Conservation (phyloP, 2,888 invertebrate genomes). For the Phalera bucephala region DNA sequence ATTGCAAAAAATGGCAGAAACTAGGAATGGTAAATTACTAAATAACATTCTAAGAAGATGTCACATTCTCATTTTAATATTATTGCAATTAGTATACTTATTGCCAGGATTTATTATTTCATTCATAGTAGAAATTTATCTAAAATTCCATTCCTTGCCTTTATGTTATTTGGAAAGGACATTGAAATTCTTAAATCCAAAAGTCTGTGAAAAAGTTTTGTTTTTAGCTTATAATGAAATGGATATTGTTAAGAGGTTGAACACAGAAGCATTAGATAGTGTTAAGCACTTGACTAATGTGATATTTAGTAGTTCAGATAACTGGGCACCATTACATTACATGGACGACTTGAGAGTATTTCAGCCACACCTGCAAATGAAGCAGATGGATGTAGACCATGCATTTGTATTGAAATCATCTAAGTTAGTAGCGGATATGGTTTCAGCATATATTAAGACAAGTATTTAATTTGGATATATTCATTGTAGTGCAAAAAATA, state of each 20-base stretch:
- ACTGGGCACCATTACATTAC: constrained; percentile 91
- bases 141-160: constrained; percentile 78
- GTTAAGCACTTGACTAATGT: constrained; percentile 83
- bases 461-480: no score
- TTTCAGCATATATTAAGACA: constrained; percentile 50
- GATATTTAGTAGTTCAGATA: constrained; percentile 91
- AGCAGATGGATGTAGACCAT: constrained; percentile 81
- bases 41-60: constrained; percentile 81
- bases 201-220: constrained; percentile 85
- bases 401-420: constrained; percentile 90
- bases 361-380: constrained; percentile 54
- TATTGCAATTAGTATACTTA: constrained; percentile 61
- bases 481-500: neutral
- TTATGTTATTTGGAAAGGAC: constrained; percentile 72
- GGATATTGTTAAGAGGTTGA: constrained; percentile 86
- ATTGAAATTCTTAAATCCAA: constrained; percentile 82
- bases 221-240: constrained; percentile 91
- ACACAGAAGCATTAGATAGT: constrained; percentile 84
- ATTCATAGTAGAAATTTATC: constrained; percentile 81
- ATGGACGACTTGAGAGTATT: constrained; percentile 83
- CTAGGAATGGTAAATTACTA: constrained; percentile 88
- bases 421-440: constrained; percentile 77
- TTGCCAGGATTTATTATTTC: constrained; percentile 80
- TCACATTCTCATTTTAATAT: constrained; percentile 50
- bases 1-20: constrained; percentile 90